Evolutionary conservation across 1,140 invertebrate genomes (phyloP), one percentile per base, ranked within the genome.

Genomic region (Anoplolepis gracilipes): DNA sequence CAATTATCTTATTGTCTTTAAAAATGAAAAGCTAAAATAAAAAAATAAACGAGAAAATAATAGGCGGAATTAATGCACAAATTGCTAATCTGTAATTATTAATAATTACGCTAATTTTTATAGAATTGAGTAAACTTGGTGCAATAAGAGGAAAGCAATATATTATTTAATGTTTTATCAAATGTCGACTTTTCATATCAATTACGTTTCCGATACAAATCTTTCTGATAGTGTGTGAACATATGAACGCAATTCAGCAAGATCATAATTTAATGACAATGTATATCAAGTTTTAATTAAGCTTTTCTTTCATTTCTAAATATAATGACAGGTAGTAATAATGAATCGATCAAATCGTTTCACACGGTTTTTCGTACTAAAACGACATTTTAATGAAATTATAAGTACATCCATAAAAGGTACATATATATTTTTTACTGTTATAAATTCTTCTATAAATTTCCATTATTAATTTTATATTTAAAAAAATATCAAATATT

Each of bases 391-490:
- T 11, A 7, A 13, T 2, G 33, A 2, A 36, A 36, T 36, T 36
- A 36, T 36, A 36, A 4, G 33, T 6, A 6, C 6, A 36, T 36
- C 3, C 6, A 36, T 36, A 36, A 36, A 36, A 36, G 33, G 6
- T 36, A 36, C 6, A 36, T 36, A 36, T 36, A 36, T 36, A 36
- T 36, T 36, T 36, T 36, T 33, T 36, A 3, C 10, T 53, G n/a
- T 72, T 46, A 69, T 46, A 69, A 46, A 69, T 46, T 33, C 22
- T 5, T 30, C 33, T 30, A 1, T 55, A 55, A 55, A 73, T 72
- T 6, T 49, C 1, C 0, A 8, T 73, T 6, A 5, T 30, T 36
- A 25, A 59, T 55, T 33, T 55, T 59, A 28, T 28, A 59, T 28
- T 36, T 10, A 25, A 57, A 75, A 3, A 19, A 59, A 1, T 39